Conservation (phyloP, 2,888 invertebrate genomes). For the Lasioglossum zephyrum region DNA sequence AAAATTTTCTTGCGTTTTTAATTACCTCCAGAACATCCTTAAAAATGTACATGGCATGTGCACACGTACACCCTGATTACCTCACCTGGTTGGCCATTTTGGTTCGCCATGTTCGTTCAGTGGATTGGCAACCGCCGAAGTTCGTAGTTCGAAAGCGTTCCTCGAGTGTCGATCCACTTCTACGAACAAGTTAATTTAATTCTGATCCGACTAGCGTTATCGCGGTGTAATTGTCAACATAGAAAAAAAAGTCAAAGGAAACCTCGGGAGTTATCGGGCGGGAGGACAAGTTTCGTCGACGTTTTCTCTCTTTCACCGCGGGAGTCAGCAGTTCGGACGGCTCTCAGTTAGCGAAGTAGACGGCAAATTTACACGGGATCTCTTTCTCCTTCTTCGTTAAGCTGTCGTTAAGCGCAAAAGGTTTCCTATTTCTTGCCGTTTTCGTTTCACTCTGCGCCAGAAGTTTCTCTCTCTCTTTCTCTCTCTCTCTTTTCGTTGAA, state of each 20-base stretch:
- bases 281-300: not conserved
- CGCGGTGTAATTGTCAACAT: not conserved
- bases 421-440: conserved; percentile 14
- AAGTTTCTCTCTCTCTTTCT: not conserved
- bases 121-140: not conserved
- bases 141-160: not conserved
- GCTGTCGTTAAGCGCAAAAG: conserved; percentile 47
- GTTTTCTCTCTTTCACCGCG: not conserved
- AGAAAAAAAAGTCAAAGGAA: not conserved
- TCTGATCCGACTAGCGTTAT: not conserved
- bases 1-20: no score
- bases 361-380: conserved; percentile 63
- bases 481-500: not conserved
- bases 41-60: not conserved
- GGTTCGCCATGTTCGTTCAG: conserved; percentile 16
- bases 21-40: no score
- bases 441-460: not conserved
- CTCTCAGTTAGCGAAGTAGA: conserved; percentile 67
- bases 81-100: not conserved
- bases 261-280: not conserved
- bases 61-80: not conserved
- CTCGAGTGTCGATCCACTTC: conserved; percentile 11
- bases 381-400: conserved; percentile 31
- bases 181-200: conserved; percentile 18
- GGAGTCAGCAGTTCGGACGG: conserved; percentile 50